Conservation (phyloP, 2,888 invertebrate species). For the Himalopsyche kuldschensis region DNA sequence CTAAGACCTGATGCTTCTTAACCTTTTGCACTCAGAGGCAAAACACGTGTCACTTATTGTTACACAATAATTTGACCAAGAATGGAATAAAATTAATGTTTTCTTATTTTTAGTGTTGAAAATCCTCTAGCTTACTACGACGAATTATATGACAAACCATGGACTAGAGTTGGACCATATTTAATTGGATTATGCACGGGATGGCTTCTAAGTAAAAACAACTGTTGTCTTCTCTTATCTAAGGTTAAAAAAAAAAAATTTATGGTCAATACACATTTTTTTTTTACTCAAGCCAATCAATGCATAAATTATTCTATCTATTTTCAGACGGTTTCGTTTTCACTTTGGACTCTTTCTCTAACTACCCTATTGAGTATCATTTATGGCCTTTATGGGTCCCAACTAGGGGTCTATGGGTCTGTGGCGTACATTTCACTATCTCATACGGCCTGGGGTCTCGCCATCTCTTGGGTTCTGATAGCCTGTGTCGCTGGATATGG, state of each 20-base stretch:
- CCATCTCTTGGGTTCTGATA: constrained; percentile 51
- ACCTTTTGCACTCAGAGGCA: too few relatives aligned
- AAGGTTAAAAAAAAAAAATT: constrained; percentile 43
- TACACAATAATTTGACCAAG: too few relatives aligned
- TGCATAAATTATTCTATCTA: too few relatives aligned
- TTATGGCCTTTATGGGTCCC: constrained; percentile 46
- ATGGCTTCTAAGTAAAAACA: constrained; percentile 69
- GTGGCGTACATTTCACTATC: constrained; percentile 49
- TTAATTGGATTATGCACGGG: constrained; percentile 73
- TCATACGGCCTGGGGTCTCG: constrained; percentile 53
- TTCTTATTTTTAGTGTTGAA: constrained; percentile 46
- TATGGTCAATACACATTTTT: not conserved
- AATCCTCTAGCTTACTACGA: constrained; percentile 66
- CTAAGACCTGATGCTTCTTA: too few relatives aligned
- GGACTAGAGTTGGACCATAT: constrained; percentile 74
- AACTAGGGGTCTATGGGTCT: constrained; percentile 43
- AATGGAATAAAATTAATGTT: not conserved
- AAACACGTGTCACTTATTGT: too few relatives aligned
- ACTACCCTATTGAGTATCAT: constrained; percentile 44
- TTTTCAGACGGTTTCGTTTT: constrained; percentile 15
- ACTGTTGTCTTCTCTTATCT: constrained; percentile 52
- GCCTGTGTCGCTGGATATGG: constrained; percentile 52
- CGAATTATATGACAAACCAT: constrained; percentile 72
- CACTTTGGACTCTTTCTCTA: constrained; percentile 45
- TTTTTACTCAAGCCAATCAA: not conserved